Percentiles rank a stretch among this genome's conserved stretches.
These are phyloP conservation scores for Agrotis clavis DNA, from an alignment of 2,888 invertebrate genomes.

Conservation along the genomic window DNA sequence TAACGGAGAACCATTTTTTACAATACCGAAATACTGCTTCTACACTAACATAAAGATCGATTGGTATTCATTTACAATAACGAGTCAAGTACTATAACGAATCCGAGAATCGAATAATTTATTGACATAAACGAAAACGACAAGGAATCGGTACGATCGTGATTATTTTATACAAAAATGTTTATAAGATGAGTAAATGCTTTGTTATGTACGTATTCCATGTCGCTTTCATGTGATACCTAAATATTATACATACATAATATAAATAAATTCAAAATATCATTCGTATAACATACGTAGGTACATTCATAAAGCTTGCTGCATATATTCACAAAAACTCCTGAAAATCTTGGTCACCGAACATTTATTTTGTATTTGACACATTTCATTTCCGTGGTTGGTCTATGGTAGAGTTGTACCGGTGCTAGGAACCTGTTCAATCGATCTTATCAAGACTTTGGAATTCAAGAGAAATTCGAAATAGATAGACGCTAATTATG, in stretches of 20 bases:
- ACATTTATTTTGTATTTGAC: constrained; percentile 57
- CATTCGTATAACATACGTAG: constrained; percentile 81
- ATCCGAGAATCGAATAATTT: constrained; percentile 79
- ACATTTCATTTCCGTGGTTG: constrained; percentile 28
- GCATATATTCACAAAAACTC: constrained; percentile 76
- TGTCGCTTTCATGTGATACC: constrained; percentile 78
- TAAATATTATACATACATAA: constrained; percentile 80
- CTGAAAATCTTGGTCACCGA: constrained; percentile 73
- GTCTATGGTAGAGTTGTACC: constrained; percentile 23
- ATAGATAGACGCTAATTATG: constrained; percentile 41
- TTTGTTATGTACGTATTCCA: constrained; percentile 73
- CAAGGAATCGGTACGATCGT: constrained; percentile 75
- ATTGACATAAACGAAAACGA: constrained; percentile 80
- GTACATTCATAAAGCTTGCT: constrained; percentile 85
- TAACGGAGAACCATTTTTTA: constrained; percentile 81
- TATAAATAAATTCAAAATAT: constrained; percentile 84
- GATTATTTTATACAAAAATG: constrained; percentile 68
- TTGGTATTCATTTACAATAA: constrained; percentile 83
- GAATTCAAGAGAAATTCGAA: constrained; percentile 53
- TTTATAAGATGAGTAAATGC: constrained; percentile 79
- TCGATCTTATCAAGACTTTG: constrained; percentile 31
- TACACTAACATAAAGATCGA: constrained; percentile 82
- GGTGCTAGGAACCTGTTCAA: constrained; percentile 26
- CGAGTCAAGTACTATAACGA: constrained; percentile 79
- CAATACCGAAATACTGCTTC: constrained; percentile 88